phyloP scores from a whole-genome alignment of 2,888 invertebrate species.

The Fabriciana adippe region DNA sequence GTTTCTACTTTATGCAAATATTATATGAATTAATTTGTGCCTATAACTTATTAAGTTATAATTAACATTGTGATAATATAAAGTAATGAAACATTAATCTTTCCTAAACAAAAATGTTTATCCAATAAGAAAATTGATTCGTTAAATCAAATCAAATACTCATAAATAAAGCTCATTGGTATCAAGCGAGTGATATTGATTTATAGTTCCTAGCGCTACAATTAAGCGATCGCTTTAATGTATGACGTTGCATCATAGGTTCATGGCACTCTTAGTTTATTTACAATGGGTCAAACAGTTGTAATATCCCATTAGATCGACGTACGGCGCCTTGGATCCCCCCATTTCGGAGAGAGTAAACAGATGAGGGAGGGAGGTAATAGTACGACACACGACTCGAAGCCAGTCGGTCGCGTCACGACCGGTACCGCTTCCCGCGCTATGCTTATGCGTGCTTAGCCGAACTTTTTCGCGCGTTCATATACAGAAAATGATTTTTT shows the following conservation, averaged over 20 bases:
- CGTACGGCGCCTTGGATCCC: constrained; percentile 66
- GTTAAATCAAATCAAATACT: constrained; percentile 30
- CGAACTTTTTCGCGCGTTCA: constrained; percentile 59
- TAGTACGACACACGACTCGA: constrained; percentile 72
- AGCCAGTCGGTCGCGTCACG: constrained; percentile 65
- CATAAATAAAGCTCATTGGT: constrained; percentile 35
- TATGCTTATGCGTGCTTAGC: constrained; percentile 54
- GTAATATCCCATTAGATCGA: constrained; percentile 58
- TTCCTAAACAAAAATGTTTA: constrained; percentile 1
- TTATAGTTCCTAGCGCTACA: constrained; percentile 37
- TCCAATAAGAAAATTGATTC: constrained; percentile 21
- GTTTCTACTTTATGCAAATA: too few relatives aligned
- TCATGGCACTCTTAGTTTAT: constrained; percentile 48
- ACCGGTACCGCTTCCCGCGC: constrained; percentile 47
- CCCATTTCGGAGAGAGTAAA: constrained; percentile 76
- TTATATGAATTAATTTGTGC: too few relatives aligned
- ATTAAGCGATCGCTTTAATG: constrained; percentile 41
- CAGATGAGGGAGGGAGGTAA: constrained; percentile 74
- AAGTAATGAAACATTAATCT: too few relatives aligned
- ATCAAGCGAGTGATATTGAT: constrained; percentile 35
- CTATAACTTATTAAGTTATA: too few relatives aligned
- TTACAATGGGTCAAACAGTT: constrained; percentile 65
- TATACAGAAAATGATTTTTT: constrained; percentile 50
- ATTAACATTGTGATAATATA: too few relatives aligned
- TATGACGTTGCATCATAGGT: constrained; percentile 44